Percentiles rank a stretch among this genome's conserved stretches.
phyloP scores from a whole-genome alignment of 1,140 invertebrate species.

The Meteorus sp. region DNA sequence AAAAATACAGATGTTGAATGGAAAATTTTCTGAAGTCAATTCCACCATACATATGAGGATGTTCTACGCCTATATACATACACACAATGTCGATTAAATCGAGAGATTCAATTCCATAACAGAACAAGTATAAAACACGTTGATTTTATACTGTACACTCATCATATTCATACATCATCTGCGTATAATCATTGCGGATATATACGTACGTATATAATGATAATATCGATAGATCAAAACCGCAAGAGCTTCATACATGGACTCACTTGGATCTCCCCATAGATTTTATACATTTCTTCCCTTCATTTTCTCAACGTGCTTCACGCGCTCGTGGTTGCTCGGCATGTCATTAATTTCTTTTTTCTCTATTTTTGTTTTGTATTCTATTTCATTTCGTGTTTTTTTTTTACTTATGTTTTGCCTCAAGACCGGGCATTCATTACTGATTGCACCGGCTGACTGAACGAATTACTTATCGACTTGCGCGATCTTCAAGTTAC shows the following conservation, averaged over 20 bases:
- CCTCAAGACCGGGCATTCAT: constrained; percentile 10
- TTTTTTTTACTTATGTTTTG: background rate
- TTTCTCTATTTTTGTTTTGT: no score
- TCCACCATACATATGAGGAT: no score
- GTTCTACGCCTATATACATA: no score
- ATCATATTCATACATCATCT: constrained; percentile 7
- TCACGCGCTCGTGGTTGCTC: constrained; percentile 24
- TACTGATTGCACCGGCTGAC: constrained; percentile 2
- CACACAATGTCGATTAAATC: background rate
- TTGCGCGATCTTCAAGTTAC: no score
- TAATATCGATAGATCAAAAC: constrained; percentile 25
- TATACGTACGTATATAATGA: no score
- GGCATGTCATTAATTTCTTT: constrained; percentile 22
- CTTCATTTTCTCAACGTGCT: constrained; percentile 13
- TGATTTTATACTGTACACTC: background rate
- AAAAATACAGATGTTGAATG: no score
- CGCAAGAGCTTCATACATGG: constrained; percentile 16
- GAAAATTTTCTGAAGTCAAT: no score
- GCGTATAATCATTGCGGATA: constrained; percentile 15
- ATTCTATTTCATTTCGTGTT: no score
- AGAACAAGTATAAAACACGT: constrained; percentile 1
- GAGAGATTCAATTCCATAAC: background rate
- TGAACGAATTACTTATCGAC: constrained; percentile 25
- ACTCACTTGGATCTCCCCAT: background rate
- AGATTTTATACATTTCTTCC: constrained; percentile 6